Conservation (phyloP, 2,888 invertebrate genomes). For the Tenthredo notha region DNA sequence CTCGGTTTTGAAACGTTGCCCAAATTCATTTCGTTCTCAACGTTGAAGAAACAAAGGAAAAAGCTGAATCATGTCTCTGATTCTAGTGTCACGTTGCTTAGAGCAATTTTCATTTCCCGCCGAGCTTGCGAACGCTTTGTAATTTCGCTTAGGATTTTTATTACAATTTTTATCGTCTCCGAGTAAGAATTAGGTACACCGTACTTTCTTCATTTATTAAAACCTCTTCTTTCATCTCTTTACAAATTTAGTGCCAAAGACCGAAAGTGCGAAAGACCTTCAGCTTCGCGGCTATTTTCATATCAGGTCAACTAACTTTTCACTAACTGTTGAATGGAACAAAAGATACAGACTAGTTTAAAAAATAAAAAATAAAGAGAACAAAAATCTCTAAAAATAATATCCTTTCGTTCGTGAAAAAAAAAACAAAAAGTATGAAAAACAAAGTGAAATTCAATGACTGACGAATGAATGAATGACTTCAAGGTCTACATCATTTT, state of each 20-base stretch:
- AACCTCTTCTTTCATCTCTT: neutral
- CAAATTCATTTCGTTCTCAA: slow-evolving; percentile 37
- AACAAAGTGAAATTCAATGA: neutral
- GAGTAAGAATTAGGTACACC: neutral
- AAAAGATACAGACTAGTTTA: neutral
- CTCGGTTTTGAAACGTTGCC: slow-evolving; percentile 58
- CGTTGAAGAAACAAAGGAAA: slow-evolving; percentile 65
- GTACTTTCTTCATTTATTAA: neutral
- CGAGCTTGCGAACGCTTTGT: neutral
- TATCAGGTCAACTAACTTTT: slow-evolving; percentile 13
- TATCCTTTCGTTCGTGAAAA: no score
- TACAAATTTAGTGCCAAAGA: neutral
- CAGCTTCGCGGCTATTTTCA: slow-evolving; percentile 36
- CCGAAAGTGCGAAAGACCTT: slow-evolving; percentile 19
- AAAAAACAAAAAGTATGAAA: neutral
- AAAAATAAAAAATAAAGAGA: neutral
- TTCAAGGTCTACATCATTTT: neutral
- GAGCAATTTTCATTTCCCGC: neutral
- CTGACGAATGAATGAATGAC: no score
- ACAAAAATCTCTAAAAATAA: neutral
- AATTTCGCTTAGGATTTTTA: neutral
- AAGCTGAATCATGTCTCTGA: slow-evolving; percentile 66
- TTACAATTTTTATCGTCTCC: neutral
- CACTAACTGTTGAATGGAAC: slow-evolving; percentile 1
- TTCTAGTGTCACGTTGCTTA: slow-evolving; percentile 10